These are phyloP conservation scores for Notarius lentiginosus DNA, from an alignment of 2,113 vertebrate species.

Conservation along the genomic window DNA sequence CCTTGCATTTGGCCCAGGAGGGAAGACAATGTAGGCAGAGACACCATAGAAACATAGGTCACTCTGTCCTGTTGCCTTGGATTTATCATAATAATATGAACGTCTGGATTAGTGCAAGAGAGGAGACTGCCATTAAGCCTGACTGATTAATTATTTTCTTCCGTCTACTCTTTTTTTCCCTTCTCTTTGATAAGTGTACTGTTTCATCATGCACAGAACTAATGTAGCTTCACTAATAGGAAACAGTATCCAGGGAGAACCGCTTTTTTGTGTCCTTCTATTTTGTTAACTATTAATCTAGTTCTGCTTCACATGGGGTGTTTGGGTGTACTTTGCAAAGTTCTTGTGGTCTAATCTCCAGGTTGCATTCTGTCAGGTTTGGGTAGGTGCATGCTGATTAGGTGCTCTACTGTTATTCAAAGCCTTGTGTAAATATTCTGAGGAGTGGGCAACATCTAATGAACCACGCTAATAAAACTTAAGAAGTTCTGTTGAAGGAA, in stretches of 20 bases:
- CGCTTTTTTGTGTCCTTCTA: slow-evolving; percentile 22
- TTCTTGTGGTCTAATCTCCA: slow-evolving; percentile 42
- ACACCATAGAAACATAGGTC: slow-evolving; percentile 56
- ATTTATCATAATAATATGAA: slow-evolving; percentile 67
- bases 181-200: slow-evolving; percentile 9
- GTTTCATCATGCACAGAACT: slow-evolving; percentile 46
- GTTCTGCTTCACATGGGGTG: slow-evolving; percentile 40
- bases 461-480: neutral
- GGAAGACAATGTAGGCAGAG: slow-evolving; percentile 8
- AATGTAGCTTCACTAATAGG: slow-evolving; percentile 64
- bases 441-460: neutral
- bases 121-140: slow-evolving; percentile 34
- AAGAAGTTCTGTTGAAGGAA: neutral
- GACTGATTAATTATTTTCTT: slow-evolving; percentile 28
- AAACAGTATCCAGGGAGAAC: slow-evolving; percentile 49
- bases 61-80: slow-evolving; percentile 66
- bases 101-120: slow-evolving; percentile 46
- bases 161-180: too few relatives aligned
- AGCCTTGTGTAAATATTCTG: slow-evolving; percentile 13
- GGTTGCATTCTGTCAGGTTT: slow-evolving; percentile 32
- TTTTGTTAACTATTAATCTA: slow-evolving; percentile 76
- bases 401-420: neutral
- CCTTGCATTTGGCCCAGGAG: slow-evolving; percentile 31
- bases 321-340: slow-evolving; percentile 38
- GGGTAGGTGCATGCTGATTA: slow-evolving; percentile 10